These are phyloP conservation scores for Onychomys leucogaster DNA, from an alignment of 2,797 vertebrate species.

Conservation along the genomic window DNA sequence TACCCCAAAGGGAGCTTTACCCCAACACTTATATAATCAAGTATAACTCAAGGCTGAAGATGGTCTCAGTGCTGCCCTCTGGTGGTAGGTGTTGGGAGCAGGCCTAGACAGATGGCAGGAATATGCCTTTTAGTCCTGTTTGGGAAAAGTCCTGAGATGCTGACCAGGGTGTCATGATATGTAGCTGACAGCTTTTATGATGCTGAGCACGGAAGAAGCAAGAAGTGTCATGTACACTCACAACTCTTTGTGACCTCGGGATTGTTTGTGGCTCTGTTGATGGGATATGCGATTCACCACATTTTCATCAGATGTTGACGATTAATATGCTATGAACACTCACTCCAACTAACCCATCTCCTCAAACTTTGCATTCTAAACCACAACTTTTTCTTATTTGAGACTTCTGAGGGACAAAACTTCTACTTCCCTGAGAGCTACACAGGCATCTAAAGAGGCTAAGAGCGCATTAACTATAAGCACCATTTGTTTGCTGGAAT, in stretches of 20 bases:
- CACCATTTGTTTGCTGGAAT: constrained; percentile 64
- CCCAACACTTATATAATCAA: not conserved
- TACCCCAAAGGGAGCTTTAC: constrained; percentile 1
- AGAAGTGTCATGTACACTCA: not conserved
- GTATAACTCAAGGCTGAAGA: not conserved
- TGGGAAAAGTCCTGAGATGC: not conserved
- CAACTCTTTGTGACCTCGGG: not conserved
- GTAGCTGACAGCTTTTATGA: not conserved
- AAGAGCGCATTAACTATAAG: constrained; percentile 76
- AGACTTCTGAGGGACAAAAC: constrained; percentile 75
- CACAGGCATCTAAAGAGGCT: constrained; percentile 71
- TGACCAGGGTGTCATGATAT: not conserved
- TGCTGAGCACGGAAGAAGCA: not conserved
- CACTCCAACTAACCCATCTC: constrained; percentile 77
- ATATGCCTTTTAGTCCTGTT: not conserved
- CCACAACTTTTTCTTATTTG: constrained; percentile 82
- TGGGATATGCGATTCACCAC: not conserved
- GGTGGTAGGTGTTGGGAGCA: not conserved
- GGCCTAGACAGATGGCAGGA: not conserved
- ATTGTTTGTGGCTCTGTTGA: not conserved
- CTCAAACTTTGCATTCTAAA: constrained; percentile 79
- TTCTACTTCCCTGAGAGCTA: constrained; percentile 72
- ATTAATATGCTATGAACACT: constrained; percentile 77
- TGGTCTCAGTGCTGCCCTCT: not conserved
- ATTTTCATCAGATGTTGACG: constrained; percentile 50